Conservation (phyloP, 2,888 invertebrate species). For the Ornithoptera alexandrae region DNA sequence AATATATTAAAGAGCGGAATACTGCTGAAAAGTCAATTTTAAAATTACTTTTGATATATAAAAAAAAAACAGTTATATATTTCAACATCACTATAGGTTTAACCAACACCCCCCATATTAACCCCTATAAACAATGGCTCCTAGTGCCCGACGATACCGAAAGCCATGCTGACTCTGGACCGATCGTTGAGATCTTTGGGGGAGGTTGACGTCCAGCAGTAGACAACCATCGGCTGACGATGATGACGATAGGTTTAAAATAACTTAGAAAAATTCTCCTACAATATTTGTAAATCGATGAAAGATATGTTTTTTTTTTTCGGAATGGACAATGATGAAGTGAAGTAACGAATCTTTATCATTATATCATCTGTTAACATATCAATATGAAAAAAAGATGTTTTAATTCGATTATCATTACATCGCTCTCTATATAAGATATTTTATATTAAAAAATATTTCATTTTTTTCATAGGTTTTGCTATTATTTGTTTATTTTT, state of each 20-base stretch:
- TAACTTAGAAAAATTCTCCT: too few relatives aligned
- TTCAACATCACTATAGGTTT: not conserved
- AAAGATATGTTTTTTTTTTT: not conserved
- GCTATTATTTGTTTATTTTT: not conserved
- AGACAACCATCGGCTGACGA: too few relatives aligned
- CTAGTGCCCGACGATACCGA: too few relatives aligned
- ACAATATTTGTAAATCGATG: not conserved
- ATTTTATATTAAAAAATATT: not conserved
- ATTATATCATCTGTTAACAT: conserved; percentile 8
- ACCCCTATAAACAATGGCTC: too few relatives aligned
- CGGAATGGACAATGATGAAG: not conserved
- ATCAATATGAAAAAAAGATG: conserved; percentile 5
- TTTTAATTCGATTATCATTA: not conserved
- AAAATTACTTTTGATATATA: not conserved
- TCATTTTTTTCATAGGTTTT: not conserved
- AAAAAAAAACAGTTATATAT: not conserved
- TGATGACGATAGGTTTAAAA: too few relatives aligned
- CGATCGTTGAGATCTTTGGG: too few relatives aligned
- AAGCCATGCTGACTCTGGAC: too few relatives aligned
- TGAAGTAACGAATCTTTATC: not conserved
- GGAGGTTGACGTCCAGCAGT: too few relatives aligned
- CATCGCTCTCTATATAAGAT: not conserved
- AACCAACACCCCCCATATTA: too few relatives aligned
- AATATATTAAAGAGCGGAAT: not conserved
- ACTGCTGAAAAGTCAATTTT: conserved; percentile 6